Conservation (phyloP, 2,888 invertebrate species). For the Lasioglossum calceatum region DNA sequence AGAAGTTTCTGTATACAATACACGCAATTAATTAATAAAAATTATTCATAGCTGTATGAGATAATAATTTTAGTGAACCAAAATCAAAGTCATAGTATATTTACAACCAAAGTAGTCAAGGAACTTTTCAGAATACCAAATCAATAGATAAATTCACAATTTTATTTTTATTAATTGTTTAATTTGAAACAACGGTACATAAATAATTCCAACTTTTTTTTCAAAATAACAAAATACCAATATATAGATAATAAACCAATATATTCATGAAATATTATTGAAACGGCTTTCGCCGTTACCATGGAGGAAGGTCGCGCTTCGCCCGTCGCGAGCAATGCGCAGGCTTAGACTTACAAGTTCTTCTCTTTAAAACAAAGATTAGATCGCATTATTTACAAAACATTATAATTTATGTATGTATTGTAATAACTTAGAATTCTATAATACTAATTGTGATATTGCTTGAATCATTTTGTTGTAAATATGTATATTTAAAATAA, state of each 20-base stretch:
- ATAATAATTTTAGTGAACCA: not conserved
- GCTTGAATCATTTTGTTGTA: not conserved
- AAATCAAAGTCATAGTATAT: not conserved
- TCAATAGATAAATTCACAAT: not conserved
- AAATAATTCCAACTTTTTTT: no score
- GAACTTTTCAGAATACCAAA: not conserved
- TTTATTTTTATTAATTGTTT: not conserved
- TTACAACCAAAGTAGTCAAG: not conserved
- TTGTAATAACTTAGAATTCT: not conserved
- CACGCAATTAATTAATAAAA: slow-evolving; percentile 15
- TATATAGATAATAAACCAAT: no score
- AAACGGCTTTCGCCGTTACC: no score
- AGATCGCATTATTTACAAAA: not conserved
- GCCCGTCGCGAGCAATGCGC: no score
- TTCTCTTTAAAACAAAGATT: not conserved
- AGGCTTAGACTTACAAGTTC: not conserved
- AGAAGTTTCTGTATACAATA: not conserved
- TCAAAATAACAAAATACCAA: no score
- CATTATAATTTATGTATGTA: not conserved
- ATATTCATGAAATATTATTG: not conserved
- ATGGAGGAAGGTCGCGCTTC: no score
- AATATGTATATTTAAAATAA: slow-evolving; percentile 18
- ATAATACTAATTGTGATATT: not conserved
- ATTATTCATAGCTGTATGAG: not conserved
- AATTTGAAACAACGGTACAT: not conserved